Base-by-base conservation (phyloP, 2,113 vertebrate species). In the Lepus americanus region DNA sequence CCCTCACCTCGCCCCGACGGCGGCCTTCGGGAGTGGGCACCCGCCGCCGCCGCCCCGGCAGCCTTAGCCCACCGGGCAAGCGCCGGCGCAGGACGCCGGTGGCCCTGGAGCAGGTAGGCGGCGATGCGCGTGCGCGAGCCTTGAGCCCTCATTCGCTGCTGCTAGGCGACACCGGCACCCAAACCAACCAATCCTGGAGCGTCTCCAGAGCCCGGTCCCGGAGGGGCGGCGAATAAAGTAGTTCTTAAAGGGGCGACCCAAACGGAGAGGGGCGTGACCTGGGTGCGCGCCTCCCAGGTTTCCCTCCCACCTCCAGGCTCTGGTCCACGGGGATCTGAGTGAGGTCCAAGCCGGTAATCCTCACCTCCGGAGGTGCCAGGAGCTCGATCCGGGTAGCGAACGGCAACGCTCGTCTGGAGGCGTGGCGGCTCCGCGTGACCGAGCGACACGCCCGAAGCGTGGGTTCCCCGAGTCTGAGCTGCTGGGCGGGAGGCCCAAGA, bases 1-100 rank as follows among this genome's bases (percentile, higher is more conserved):
- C 70, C 93, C 95, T 97, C 96, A 96, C 97, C 94, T 97, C 53
- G 79, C 87, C 94, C 83, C 0, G 63, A 63, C 94, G 9, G 89
- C 92, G 79, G 87, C 95, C 76, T 95, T 67, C 20, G 25, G 39
- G 33, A 89, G 70, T 97, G 77, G 19, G 77, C 39, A 29, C 66
- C 87, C 61, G 51, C 90, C 6, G 19, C 85, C 31, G 33, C 92
- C 55, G 31, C 66, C 93, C 59, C 16, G 0, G 90, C 90, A 29
- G 44, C 73, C 90, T 59, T 8, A 49, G 81, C 72, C 81, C 29
- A 36, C 64, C 70, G 5, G 76, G 82, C 10, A 0, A 7, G n/a
- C 29, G 63, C 83, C 44, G 7, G 80, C 29, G 70, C 83, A 4
- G 78, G 76, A 84, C 87, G 3, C 79, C 1, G 2, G 82, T 29